Base-by-base conservation (phyloP, 23 tunicate species). In the Botrylloides violaceus region DNA sequence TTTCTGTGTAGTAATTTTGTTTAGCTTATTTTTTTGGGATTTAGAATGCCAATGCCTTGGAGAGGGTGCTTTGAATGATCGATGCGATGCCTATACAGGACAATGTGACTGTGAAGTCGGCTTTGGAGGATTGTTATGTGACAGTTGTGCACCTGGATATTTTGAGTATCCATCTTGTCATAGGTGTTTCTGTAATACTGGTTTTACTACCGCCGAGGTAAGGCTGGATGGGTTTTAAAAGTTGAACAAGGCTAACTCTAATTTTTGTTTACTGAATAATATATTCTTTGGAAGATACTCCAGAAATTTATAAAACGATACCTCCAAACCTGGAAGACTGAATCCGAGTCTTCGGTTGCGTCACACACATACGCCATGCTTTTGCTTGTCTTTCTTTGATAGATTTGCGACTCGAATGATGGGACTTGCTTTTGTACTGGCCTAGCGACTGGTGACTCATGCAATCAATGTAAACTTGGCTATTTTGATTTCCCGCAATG, bases 1-100 rank as follows among this genome's bases (percentile, higher is more conserved):
- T n/a, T n/a, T n/a, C n/a, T n/a, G n/a, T n/a, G n/a, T n/a, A n/a
- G n/a, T n/a, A n/a, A n/a, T n/a, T n/a, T n/a, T n/a, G n/a, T n/a
- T n/a, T n/a, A n/a, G n/a, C n/a, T n/a, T n/a, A n/a, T n/a, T n/a
- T n/a, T 43, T 7, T 43, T 43, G 12, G 9, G 15, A 7, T 43
- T 43, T 47, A 82, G 96, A 43, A 20, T 88, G 96, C 36, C 80
- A 72, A 5, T 88, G 96, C 59, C 58, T 58, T 25, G 96, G 96
- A 3, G 87, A 77, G 70, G 99, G 95, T 1, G 95, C 84, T 2
- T 61, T 75, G 2, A 64, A 74, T 5, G 76, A 78, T 27, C 74
- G 75, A 0, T 94, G 99, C 57, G 99, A 94, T 66, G 76, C 65
- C 19, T 66, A 77, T 80, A 73, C 95, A n/a, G 99, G 99, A 2